These are phyloP conservation scores for Balaeniceps rex DNA, from an alignment of 2,113 vertebrate species.

Conservation along the genomic window DNA sequence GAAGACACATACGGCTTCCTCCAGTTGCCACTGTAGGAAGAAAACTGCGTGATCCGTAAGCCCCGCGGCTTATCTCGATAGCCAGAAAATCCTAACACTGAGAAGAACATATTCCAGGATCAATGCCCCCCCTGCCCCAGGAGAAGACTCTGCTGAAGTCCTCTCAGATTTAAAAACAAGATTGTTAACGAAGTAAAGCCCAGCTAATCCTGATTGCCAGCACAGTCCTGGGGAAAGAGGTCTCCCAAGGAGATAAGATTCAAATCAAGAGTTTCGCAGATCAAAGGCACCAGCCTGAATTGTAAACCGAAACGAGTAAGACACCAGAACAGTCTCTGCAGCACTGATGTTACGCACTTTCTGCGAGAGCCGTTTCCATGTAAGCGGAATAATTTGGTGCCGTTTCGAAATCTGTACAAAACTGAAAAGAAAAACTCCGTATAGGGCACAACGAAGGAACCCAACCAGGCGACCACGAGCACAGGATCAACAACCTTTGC, in stretches of 20 bases:
- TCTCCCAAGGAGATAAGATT: neutral
- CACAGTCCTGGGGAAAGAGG: neutral
- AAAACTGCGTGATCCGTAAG: neutral
- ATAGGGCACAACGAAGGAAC: neutral
- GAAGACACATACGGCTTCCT: neutral
- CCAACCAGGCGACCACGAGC: neutral
- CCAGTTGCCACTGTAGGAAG: neutral
- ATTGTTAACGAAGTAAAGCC: neutral
- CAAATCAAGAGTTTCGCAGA: neutral
- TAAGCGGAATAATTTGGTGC: neutral
- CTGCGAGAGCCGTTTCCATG: fast-evolving
- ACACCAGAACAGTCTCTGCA: neutral
- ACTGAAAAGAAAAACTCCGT: neutral
- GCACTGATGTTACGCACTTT: neutral
- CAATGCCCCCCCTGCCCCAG: neutral
- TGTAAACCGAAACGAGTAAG: fast-evolving
- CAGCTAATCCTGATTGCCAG: conserved; percentile 26
- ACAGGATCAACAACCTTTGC: neutral
- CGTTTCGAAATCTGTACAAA: neutral
- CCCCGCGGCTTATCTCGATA: neutral
- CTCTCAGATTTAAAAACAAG: neutral
- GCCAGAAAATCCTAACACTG: neutral
- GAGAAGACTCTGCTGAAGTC: neutral
- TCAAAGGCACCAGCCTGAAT: neutral
- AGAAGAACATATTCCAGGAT: neutral